Evolutionary conservation across 2,113 vertebrate species (phyloP), one percentile per base, ranked within the genome.

Genomic region (Dinomys branickii): DNA sequence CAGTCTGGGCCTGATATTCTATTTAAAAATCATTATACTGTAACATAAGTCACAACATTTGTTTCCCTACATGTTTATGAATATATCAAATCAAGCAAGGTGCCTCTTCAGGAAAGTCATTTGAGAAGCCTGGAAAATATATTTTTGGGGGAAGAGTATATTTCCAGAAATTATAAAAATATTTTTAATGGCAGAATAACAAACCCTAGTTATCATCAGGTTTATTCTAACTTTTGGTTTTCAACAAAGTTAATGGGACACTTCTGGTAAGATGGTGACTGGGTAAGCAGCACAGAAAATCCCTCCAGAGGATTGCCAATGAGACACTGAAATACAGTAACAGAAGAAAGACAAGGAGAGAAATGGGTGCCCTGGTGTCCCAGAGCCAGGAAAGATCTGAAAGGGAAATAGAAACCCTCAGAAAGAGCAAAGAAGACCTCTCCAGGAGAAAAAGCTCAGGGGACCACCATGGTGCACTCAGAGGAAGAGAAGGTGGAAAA

Each of bases 161-260:
- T 91, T 84, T 75, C 19, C 35, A 24, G 22, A 93, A 77, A 82
- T 93, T 44, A 81, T 11, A 69, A 88, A 77, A 92, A 84, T 38
- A 5, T 16, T 47, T 59, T 78, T 81, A 65, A 67, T 88, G 63
- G 69, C 24, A 58, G 52, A 7, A 0, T 20, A 91, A 58, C 4
- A 50, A 63, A 44, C 11, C n/a, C 3, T n/a, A 81, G 38, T 78
- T 65, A n/a, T 20, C 58, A 47, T 65, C 84, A 47, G 20, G 26
- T 50, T 6, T 20, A 59, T 77, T 65, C 52, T 67, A 65, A 50
- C n/a, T 71, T 41, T 85, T 77, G 33, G 13, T 54, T 78, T 58
- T 41, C 33, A n/a, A 50, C 1, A 56, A 88, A 85, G 22, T 65
- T n/a, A 33, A 75, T 78, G n/a, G 67, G 75, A n/a, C n/a, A n/a